A percentile compares a stretch with the other conserved stretches of the same genome.
Evolutionary conservation across 2,888 invertebrate genomes (phyloP).

Genomic region (Hirtodrosophila confusa): DNA sequence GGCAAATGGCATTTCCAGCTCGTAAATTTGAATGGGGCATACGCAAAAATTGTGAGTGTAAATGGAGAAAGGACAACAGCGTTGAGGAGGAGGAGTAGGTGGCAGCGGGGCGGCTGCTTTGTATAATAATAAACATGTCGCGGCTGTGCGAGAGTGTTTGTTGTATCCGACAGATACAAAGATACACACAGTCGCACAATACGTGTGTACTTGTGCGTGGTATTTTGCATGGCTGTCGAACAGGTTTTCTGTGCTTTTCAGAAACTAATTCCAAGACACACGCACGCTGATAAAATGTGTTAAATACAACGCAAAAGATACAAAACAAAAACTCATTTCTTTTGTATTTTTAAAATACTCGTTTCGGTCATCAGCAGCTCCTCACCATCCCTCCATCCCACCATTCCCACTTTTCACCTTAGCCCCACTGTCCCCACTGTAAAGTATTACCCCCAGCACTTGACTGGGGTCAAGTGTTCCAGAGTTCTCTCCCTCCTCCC

Average conservation of each 20-base stretch:
- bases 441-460: background rate
- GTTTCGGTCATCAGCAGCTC: conserved; percentile 32
- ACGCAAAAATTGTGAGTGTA: conserved; percentile 14
- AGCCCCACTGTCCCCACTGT: background rate
- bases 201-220: conserved; percentile 28
- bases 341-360: conserved; percentile 51
- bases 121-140: conserved; percentile 48
- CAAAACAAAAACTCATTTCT: conserved; percentile 6
- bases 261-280: conserved; percentile 56
- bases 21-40: conserved; percentile 64
- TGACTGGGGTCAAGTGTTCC: conserved; percentile 49
- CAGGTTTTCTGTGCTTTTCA: conserved; percentile 57
- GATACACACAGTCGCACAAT: conserved; percentile 7
- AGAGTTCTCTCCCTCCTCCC: conserved; percentile 7
- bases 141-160: conserved; percentile 18
- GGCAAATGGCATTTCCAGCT: conserved; percentile 64
- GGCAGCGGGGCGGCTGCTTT: conserved; percentile 6
- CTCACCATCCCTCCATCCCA: background rate
- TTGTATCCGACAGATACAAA: conserved; percentile 39
- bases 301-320: conserved; percentile 30
- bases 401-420: background rate
- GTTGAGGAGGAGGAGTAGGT: background rate
- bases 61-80: conserved; percentile 26
- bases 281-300: conserved; percentile 55
- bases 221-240: conserved; percentile 60